A percentile compares a stretch with the other conserved stretches of the same genome.
Evolutionary conservation across 2,888 invertebrate species (phyloP).

Genomic region (Zaprionus bogoriensis): DNA sequence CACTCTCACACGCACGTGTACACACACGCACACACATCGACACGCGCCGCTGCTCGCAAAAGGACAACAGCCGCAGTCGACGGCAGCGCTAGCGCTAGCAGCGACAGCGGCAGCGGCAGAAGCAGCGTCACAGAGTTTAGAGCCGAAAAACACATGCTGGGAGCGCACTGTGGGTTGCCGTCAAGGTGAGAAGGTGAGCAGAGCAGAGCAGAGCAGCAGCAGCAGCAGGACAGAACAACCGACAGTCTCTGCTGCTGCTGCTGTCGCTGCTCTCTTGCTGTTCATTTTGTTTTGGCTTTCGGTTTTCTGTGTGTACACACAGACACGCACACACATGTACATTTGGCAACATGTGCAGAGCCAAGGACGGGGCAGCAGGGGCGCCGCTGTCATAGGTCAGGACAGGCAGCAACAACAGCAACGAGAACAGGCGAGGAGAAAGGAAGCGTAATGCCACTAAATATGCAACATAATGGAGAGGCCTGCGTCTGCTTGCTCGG

Average conservation of each 20-base stretch:
- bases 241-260: slow-evolving; percentile 22
- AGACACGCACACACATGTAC: slow-evolving; percentile 12
- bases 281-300: slow-evolving; percentile 63
- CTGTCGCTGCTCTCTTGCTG: slow-evolving; percentile 30
- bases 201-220: slow-evolving; percentile 4
- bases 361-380: slow-evolving; percentile 22
- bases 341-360: slow-evolving; percentile 66
- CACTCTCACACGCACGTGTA: slow-evolving; percentile 24
- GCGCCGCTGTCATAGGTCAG: slow-evolving; percentile 63
- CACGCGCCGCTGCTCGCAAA: slow-evolving; percentile 61
- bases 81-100: slow-evolving; percentile 30
- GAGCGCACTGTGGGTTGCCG: slow-evolving; percentile 34
- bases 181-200: slow-evolving; percentile 49
- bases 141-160: slow-evolving; percentile 55
- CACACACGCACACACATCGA: slow-evolving; percentile 40
- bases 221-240: slow-evolving; percentile 19
- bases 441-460: slow-evolving; percentile 64
- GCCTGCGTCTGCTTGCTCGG: slow-evolving; percentile 14
- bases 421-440: slow-evolving; percentile 12
- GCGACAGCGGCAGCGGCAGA: slow-evolving; percentile 18
- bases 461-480: slow-evolving; percentile 62
- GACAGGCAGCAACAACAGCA: slow-evolving; percentile 34
- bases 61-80: slow-evolving; percentile 66
- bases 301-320: slow-evolving; percentile 43
- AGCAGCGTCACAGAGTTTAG: slow-evolving; percentile 33